These are phyloP conservation scores for Olivierus martensii DNA, from an alignment of 1,140 invertebrate species.

Conservation along the genomic window DNA sequence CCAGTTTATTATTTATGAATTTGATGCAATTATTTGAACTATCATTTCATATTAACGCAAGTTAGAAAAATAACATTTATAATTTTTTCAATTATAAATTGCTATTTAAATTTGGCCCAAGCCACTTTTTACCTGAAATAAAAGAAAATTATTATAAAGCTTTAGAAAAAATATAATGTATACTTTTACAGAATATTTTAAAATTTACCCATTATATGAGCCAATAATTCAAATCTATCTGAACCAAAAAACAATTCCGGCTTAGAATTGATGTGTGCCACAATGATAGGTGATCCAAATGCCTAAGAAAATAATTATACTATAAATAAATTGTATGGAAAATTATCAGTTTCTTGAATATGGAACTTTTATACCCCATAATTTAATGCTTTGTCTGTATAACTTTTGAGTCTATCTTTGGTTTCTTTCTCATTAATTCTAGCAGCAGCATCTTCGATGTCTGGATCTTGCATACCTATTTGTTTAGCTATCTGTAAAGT, in stretches of 20 bases:
- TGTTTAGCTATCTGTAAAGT: conserved; percentile 20
- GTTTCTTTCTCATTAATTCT: not conserved
- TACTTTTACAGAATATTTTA: no score
- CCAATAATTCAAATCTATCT: conserved; percentile 30
- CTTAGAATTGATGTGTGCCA: conserved; percentile 26
- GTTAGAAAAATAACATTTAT: no score
- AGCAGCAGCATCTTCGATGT: conserved; percentile 10
- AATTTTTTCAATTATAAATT: no score
- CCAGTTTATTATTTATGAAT: no score
- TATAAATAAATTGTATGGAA: no score
- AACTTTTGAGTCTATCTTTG: conserved; percentile 29
- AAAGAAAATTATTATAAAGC: not conserved
- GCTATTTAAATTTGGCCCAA: not conserved
- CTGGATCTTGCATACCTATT: conserved; percentile 19
- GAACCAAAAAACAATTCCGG: conserved; percentile 30
- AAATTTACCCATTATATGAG: conserved; percentile 26
- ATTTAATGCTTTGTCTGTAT: conserved; percentile 23
- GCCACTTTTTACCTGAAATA: conserved; percentile 3
- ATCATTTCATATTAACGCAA: no score
- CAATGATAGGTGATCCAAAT: conserved; percentile 32
- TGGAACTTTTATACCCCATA: conserved; percentile 4
- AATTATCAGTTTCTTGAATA: no score
- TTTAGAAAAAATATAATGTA: no score
- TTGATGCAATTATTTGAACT: no score
- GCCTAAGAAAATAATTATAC: conserved; percentile 23